Base-by-base conservation (phyloP, 2,888 invertebrate species). In the Busseola fusca region DNA sequence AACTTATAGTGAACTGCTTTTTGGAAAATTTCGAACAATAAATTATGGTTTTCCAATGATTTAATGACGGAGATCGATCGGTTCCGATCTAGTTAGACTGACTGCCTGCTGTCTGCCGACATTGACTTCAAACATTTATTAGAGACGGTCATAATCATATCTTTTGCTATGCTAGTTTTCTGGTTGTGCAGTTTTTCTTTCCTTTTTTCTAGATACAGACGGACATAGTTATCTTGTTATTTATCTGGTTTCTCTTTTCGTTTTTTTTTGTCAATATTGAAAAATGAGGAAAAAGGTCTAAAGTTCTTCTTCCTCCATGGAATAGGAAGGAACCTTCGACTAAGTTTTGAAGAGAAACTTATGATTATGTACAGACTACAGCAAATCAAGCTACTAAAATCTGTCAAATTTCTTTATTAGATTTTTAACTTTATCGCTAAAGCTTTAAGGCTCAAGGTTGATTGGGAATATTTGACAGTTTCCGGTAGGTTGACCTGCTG, bases 21-120 rank as follows among this genome's bases (percentile, higher is more conserved):
- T 76, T 62, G 59, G 48, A 69, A 25, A 74, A 74, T 83, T 82
- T 81, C 80, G 52, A 79, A 78, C 72, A 73, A 76, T 82, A 82
- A 81, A 85, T 81, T 78, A 78, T 71, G 64, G 80, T 83, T 82
- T 82, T 76, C 71, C 74, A 76, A 75, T 75, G 76, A 76, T 66
- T 78, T 70, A 81, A 76, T 71, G 79, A 64, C 64, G 59, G 68
- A 63, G 79, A 83, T 81, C 74, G 76, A 85, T 86, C 82, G 70
- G 78, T 80, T 78, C 78, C 80, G 66, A 80, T 70, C 78, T 60
- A 80, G 67, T 68, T 68, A 58, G 58, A 60, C n/a, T n/a, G 56
- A 54, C 67, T 69, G 66, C 50, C 68, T 30, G 7, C 27, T 69
- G 34, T 52, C 58, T 42, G 58, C n/a, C 65, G 69, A 45, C 59